phyloP scores from a whole-genome alignment of 2,113 vertebrate species.

The Varanus komodoensis region DNA sequence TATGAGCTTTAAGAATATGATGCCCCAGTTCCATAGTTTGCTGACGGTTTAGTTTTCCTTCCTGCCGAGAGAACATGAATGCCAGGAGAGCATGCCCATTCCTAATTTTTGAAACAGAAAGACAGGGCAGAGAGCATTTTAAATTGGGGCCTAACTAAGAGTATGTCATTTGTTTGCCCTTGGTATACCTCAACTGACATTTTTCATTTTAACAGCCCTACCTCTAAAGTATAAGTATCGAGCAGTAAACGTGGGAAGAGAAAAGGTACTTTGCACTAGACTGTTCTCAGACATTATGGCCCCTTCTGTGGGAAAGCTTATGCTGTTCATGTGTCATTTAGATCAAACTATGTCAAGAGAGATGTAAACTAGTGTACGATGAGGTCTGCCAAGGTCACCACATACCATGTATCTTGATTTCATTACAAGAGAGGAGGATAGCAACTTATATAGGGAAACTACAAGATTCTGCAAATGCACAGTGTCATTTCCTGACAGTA shows the following conservation, averaged over 20 bases:
- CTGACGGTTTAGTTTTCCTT: constrained; percentile 95
- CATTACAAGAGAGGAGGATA: background rate
- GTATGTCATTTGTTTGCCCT: background rate
- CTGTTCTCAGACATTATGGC: background rate
- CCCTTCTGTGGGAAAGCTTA: background rate
- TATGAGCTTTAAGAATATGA: constrained; percentile 98
- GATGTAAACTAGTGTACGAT: background rate
- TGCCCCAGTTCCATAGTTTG: constrained; percentile 99
- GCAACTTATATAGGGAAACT: background rate
- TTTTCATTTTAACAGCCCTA: background rate
- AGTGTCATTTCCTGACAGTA: background rate
- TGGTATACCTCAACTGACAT: background rate
- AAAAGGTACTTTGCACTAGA: background rate
- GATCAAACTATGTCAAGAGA: background rate
- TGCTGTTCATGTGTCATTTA: background rate
- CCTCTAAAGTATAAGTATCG: background rate
- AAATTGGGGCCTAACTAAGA: background rate
- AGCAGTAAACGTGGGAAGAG: background rate
- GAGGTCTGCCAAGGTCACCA: background rate
- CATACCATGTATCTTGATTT: background rate
- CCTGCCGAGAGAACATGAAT: constrained; percentile 97
- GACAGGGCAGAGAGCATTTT: constrained; percentile 1
- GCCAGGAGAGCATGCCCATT: constrained; percentile 95
- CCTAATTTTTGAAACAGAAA: constrained; percentile 73
- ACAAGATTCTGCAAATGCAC: background rate